Evolutionary conservation across 2,113 vertebrate genomes (phyloP), one percentile per base, ranked within the genome.

Genomic region (Plecotus auritus): DNA sequence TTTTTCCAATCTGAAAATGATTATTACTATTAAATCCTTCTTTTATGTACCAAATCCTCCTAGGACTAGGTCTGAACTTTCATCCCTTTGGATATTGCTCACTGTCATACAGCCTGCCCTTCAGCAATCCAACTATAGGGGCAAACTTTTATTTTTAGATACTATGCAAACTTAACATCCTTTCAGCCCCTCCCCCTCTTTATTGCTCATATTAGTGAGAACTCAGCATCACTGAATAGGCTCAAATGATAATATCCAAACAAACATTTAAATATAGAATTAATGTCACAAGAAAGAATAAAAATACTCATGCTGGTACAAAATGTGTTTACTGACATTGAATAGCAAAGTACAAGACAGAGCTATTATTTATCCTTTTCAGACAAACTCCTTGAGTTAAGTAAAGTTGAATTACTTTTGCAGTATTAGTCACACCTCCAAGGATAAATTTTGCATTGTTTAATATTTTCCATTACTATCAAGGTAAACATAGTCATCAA

Each of bases 391-490:
- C 95, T 89, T 86, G 10, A 94, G 76, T 78, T 94, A 90, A 93
- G 30, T 78, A 84, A 87, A 69, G 84, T 95, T 94, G 61, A 74
- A 59, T 56, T 69, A 80, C 59, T 92, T 95, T 77, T 92, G n/a
- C 51, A 95, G 40, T 81, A 86, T 95, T 94, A 85, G 64, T 96
- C 86, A 69, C 90, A 54, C 42, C 4, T 64, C 30, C 22, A 67
- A 22, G 51, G 76, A 97, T 87, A 87, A 96, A 84, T 91, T 90
- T 92, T 93, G 61, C 17, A 88, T 70, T 91, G 47, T 95, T 96
- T 96, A 82, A 78, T 90, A 96, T 85, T 96, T 83, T 96, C 85
- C 37, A 11, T 86, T 96, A 64, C 47, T 91, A 13, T 61, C 61
- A 85, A 72, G 72, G 54, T 94, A 90, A 85, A 76, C 93, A 95